Base-by-base conservation (phyloP, 2,113 vertebrate genomes). In the Manacus vitellinus region DNA sequence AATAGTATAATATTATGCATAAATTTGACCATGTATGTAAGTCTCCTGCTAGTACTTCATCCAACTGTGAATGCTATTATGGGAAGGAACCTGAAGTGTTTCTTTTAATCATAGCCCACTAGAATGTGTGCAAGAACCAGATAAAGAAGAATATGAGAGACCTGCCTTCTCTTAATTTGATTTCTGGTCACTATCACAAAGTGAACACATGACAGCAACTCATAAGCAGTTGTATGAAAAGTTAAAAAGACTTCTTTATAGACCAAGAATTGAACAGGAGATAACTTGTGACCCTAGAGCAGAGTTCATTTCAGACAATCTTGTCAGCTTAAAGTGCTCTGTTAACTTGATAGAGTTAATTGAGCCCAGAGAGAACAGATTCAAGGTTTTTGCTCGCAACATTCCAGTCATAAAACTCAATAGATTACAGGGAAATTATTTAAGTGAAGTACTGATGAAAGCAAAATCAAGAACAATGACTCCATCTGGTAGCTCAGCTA, bases 131-230 rank as follows among this genome's bases (percentile, higher is more conserved):
- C 72, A 84, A 80, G 43, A 54, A 84, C 41, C 52, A 77, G 76
- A 88, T 86, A 92, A 89, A 94, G 66, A 71, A 56, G 24, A 74
- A 17, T 62, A 28, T 33, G 28, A 83, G 55, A 89, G 33, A 66
- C 63, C n/a, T 71, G 61, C 8, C 25, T 89, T 77, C 56, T 58
- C 59, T 74, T 81, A 3, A n/a, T 91, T 91, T 89, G 47, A 83
- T 92, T 94, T 89, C 86, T 91, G 39, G 72, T 83, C 76, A 68
- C 59, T 67, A 54, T 87, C 77, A 78, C 84, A 85, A 71, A 91
- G 13, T 41, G 68, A 91, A 86, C 65, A 85, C 43, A 89, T 4
- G 19, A 86, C 43, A 95, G 52, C 31, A 95, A 55, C 47, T 81
- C 44, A 47, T 84, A 89, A 71, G 22, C 13, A 78, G 43, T 21